Evolutionary conservation across 2,113 vertebrate genomes (phyloP).

Genomic region (Antechinus flavipes): DNA sequence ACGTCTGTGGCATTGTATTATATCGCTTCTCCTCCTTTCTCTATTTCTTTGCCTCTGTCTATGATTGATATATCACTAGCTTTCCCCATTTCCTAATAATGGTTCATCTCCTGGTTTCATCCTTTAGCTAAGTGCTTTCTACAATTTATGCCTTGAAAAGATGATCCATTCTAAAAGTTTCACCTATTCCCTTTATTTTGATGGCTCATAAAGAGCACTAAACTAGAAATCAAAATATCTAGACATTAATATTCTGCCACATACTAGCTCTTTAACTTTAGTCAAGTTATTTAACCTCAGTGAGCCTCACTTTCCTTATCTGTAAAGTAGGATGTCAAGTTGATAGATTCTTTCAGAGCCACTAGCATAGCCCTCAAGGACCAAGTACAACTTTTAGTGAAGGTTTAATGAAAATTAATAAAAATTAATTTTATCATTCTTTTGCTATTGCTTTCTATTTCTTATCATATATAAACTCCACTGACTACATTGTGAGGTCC

Average conservation of each 20-base stretch:
- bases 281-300: neutral
- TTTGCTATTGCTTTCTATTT: neutral
- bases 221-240: neutral
- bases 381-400: neutral
- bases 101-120: neutral
- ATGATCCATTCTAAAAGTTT: neutral
- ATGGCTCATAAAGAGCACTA: neutral
- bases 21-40: neutral
- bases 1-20: neutral
- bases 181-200: neutral
- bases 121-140: neutral
- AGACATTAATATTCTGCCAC: neutral
- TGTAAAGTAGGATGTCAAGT: neutral
- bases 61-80: neutral
- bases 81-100: neutral
- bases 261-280: neutral
- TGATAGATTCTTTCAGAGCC: neutral
- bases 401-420: neutral
- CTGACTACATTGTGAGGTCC: neutral
- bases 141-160: neutral
- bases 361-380: neutral
- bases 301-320: neutral
- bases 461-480: neutral
- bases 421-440: neutral
- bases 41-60: neutral